A percentile compares a stretch with the other conserved stretches of the same genome.
Conservation (phyloP, 2,888 invertebrate genomes). For the Kuschelorhynchus macadamiae region DNA sequence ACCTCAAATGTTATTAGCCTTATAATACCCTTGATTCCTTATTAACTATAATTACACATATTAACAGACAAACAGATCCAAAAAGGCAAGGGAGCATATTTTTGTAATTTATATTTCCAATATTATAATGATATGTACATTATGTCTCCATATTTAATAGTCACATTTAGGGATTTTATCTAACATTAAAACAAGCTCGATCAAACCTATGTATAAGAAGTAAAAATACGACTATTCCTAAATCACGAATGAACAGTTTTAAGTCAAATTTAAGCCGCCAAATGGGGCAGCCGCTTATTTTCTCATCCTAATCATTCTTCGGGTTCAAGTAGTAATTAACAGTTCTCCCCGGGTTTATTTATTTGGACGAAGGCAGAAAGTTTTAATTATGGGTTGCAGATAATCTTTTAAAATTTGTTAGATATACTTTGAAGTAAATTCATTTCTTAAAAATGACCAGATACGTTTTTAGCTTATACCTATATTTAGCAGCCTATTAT, state of each 20-base stretch:
- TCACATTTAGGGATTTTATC: background rate
- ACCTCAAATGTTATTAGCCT: too few relatives aligned
- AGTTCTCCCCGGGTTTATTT: slow-evolving; percentile 37
- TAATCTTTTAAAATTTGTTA: slow-evolving; percentile 42
- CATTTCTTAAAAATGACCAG: slow-evolving; percentile 23
- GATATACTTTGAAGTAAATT: slow-evolving; percentile 39
- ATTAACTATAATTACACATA: too few relatives aligned
- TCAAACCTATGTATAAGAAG: too few relatives aligned
- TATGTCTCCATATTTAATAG: too few relatives aligned
- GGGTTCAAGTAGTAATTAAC: slow-evolving; percentile 37
- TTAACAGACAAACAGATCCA: too few relatives aligned
- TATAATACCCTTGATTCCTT: too few relatives aligned
- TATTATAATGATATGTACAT: too few relatives aligned
- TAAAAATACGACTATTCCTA: background rate
- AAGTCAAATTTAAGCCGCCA: slow-evolving; percentile 9
- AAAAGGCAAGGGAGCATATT: too few relatives aligned
- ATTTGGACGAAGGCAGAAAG: slow-evolving; percentile 38
- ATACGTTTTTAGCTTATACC: slow-evolving; percentile 10
- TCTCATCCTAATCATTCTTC: slow-evolving; percentile 42
- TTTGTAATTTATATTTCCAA: too few relatives aligned
- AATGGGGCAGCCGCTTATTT: slow-evolving; percentile 12
- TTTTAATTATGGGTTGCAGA: slow-evolving; percentile 50
- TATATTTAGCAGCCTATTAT: slow-evolving; percentile 26
- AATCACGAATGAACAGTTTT: background rate
- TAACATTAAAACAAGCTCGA: too few relatives aligned